Evolutionary conservation across 2,797 vertebrate species (phyloP).

Genomic region (Karalla daura): DNA sequence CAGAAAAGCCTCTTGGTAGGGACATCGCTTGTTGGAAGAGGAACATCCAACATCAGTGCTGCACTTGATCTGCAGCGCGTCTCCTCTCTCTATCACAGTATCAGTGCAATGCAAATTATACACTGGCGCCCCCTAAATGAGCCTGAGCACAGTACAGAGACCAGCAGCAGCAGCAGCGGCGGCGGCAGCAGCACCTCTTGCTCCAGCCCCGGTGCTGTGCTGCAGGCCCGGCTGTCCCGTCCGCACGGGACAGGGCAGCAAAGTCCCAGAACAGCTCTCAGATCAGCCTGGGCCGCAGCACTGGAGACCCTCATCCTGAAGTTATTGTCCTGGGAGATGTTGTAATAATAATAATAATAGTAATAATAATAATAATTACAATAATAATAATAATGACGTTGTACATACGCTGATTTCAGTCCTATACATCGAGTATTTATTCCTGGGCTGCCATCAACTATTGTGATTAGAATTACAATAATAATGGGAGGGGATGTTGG

Average conservation of each 20-base stretch:
- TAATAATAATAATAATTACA: background rate
- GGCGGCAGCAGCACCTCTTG: no score
- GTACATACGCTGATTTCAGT: no score
- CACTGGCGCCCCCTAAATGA: conserved; percentile 78
- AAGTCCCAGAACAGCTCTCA: no score
- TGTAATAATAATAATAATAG: background rate
- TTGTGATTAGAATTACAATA: conserved; percentile 70
- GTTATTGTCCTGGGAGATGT: no score
- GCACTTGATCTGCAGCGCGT: conserved; percentile 22
- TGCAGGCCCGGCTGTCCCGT: no score
- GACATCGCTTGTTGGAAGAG: background rate
- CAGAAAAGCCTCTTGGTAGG: background rate
- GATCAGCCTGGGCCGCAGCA: no score
- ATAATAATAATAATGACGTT: background rate
- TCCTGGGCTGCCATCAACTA: conserved; percentile 52
- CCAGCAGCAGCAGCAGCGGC: background rate
- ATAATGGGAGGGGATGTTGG: conserved; percentile 34
- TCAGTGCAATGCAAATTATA: conserved; percentile 55
- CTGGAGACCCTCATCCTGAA: no score
- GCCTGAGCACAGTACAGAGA: conserved; percentile 48
- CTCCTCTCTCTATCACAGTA: background rate
- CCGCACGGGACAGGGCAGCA: no score
- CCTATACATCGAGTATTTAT: no score
- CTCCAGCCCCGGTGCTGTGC: no score
- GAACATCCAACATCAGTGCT: background rate